Evolutionary conservation across 2,797 vertebrate genomes (phyloP).

Genomic region (Sebastes glaucus): DNA sequence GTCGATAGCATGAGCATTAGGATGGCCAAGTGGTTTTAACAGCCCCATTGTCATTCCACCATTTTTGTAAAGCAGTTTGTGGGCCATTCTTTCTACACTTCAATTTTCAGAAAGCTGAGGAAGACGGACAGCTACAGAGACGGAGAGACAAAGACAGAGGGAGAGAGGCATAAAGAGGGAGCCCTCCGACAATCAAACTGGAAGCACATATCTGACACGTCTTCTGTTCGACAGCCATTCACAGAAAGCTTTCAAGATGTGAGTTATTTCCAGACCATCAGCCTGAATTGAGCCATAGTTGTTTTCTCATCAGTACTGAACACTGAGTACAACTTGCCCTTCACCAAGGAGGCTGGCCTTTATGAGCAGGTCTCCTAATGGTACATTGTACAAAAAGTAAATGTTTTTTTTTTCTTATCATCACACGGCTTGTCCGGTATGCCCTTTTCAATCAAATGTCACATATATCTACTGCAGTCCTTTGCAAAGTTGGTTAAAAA

Average conservation of each 20-base stretch:
- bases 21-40: constrained; percentile 75
- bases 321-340: constrained; percentile 31
- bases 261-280: constrained; percentile 49
- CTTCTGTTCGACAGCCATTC: constrained; percentile 55
- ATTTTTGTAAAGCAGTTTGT: constrained; percentile 67
- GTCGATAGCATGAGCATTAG: constrained; percentile 76
- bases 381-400: background rate
- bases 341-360: constrained; percentile 35
- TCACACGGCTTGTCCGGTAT: background rate
- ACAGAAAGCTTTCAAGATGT: constrained; percentile 54
- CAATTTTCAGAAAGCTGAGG: constrained; percentile 54
- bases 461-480: background rate
- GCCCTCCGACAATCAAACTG: constrained; percentile 52
- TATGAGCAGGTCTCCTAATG: constrained; percentile 6
- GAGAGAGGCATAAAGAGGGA: constrained; percentile 29
- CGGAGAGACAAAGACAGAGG: constrained; percentile 41
- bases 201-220: constrained; percentile 56
- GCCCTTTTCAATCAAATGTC: background rate
- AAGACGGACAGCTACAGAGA: constrained; percentile 55
- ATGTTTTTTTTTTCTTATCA: background rate
- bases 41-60: constrained; percentile 69
- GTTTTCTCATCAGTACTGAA: constrained; percentile 63
- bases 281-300: constrained; percentile 48
- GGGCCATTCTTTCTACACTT: constrained; percentile 54
- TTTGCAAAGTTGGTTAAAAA: background rate